Evolutionary conservation across 2,888 invertebrate genomes (phyloP).

Genomic region (Listrodromus nycthemerus): DNA sequence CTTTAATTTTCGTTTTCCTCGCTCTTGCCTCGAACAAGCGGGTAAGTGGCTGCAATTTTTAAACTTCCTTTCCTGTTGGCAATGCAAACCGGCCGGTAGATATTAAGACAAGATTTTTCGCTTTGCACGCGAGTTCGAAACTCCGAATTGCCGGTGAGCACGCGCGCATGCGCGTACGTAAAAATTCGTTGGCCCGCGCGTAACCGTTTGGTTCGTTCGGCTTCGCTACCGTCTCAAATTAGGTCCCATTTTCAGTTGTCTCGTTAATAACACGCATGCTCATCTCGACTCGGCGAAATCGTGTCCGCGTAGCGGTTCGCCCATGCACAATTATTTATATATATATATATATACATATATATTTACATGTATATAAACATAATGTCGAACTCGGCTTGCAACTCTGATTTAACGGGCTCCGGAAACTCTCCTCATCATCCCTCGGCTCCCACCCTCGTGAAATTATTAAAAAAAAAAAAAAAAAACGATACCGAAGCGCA

Average conservation of each 20-base stretch:
- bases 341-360: conserved; percentile 11
- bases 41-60: conserved; percentile 1
- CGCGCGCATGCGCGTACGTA: conserved; percentile 18
- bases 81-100: background rate
- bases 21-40: background rate
- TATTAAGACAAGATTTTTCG: conserved; percentile 27
- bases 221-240: conserved; percentile 60
- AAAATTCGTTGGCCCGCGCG: background rate
- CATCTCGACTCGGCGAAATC: conserved; percentile 45
- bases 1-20: conserved; percentile 1
- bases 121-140: conserved; percentile 24
- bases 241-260: conserved; percentile 63
- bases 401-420: conserved; percentile 62
- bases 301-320: conserved; percentile 13
- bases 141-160: conserved; percentile 9
- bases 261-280: conserved; percentile 64
- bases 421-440: conserved; percentile 54
- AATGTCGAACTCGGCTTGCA: conserved; percentile 44
- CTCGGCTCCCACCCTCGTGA: conserved; percentile 29
- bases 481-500: conserved; percentile 52
- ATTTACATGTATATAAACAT: conserved; percentile 17
- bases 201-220: conserved; percentile 37
- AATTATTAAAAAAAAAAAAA: background rate
- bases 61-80: background rate
- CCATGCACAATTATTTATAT: background rate